phyloP scores from a whole-genome alignment of 2,888 invertebrate species.

The Sepioteuthis lessoniana region DNA sequence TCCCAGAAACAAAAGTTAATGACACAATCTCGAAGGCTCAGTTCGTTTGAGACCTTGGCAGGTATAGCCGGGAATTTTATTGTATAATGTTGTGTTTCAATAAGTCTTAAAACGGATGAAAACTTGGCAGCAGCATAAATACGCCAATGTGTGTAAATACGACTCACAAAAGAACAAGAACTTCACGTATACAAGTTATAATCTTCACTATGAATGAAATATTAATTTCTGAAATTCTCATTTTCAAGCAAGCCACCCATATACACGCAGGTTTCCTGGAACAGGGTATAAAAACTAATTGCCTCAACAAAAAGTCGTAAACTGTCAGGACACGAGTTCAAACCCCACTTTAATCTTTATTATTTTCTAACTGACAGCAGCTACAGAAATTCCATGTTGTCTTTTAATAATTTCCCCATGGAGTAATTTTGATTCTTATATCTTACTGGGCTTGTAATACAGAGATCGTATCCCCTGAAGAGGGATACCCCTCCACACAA shows the following conservation, averaged over 20 bases:
- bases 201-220: background rate
- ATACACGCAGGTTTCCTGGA: background rate
- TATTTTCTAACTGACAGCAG: too few species aligned
- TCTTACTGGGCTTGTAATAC: too few species aligned
- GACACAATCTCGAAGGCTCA: background rate
- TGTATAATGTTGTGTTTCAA: background rate
- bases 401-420: too few species aligned
- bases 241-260: background rate
- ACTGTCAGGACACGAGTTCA: background rate
- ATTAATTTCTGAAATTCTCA: background rate
- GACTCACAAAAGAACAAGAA: too few species aligned
- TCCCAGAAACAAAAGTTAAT: background rate
- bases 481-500: too few species aligned
- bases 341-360: too few species aligned
- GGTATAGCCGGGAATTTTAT: background rate
- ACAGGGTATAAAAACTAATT: background rate
- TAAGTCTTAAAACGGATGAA: background rate
- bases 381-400: too few species aligned
- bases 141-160: too few species aligned
- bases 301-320: background rate
- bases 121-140: too few species aligned
- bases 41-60: conserved; percentile 33
- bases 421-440: too few species aligned
- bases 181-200: background rate
- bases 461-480: too few species aligned